Evolutionary conservation across 2,113 vertebrate species (phyloP), one percentile per base, ranked within the genome.

Genomic region (Petromus typicus): DNA sequence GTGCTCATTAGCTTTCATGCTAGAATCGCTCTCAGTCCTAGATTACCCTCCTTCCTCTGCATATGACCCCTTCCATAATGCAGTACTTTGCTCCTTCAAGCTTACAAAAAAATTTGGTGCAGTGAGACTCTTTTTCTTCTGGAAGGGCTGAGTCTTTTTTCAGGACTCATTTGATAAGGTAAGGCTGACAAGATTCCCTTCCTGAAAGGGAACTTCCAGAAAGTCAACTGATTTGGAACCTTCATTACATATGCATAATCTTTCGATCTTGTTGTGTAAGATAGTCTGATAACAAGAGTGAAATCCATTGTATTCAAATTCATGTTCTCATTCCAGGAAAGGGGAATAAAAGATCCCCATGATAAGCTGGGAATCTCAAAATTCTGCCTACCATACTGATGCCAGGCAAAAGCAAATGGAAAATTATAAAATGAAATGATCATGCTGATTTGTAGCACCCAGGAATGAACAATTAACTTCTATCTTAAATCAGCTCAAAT

Each of bases 401-500:
- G 14, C 32, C 64, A 16, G 45, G 40, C 64, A 88, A 59, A 16
- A 20, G 61, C 78, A 95, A 90, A 45, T 32, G 59, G 73, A 83
- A 16, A 91, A 78, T 82, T 90, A 61, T 59, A 59, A 64, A 11
- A 10, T 57, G 40, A 86, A 81, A 89, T 18, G 23, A 20, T 54
- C 75, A 14, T 27, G 30, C 13, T 89, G 6, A 9, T 91, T 79
- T 82, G 79, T 20, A 89, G 32, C 48, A 80, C 23, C 75, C 14
- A 1, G n/a, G 57, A 94, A 76, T 30, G 48, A 95, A 27, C 30
- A 92, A 89, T 86, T 73, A 40, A 66, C 14, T 84, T 94, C 54
- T 84, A 9, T 73, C 27, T 40, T 92, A 85, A 79, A 86, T 86
- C 67, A 93, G 30, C 69, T 91, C 75, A 85, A 73, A 40, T 34